Evolutionary conservation across 1,140 invertebrate species (phyloP).

Genomic region (Drosophila insularis): DNA sequence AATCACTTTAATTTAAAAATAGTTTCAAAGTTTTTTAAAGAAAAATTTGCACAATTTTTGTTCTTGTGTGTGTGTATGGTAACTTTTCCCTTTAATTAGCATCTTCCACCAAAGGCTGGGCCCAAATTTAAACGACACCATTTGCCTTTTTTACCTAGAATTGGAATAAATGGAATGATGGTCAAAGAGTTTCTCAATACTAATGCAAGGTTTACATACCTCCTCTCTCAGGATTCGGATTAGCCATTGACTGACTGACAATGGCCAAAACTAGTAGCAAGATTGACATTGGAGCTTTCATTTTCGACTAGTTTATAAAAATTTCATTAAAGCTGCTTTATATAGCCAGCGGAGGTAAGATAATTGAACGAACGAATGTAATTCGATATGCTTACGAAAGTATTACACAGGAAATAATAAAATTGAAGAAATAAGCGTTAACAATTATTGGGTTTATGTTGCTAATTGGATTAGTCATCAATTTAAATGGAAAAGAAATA

Average conservation of each 20-base stretch:
- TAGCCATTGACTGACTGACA: neutral
- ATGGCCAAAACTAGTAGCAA: neutral
- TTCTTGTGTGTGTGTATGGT: neutral
- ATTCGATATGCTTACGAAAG: neutral
- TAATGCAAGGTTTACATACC: neutral
- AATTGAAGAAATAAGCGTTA: neutral
- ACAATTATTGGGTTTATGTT: too few species aligned
- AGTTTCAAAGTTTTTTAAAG: neutral
- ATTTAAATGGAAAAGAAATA: neutral
- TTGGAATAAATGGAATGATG: too few species aligned
- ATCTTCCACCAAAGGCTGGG: neutral
- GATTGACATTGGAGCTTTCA: neutral
- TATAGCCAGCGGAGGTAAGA: neutral
- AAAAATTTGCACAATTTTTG: neutral
- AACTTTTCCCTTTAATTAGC: neutral
- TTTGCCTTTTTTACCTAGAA: neutral
- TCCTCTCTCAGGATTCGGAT: neutral
- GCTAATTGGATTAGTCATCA: too few species aligned
- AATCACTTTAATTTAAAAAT: slow-evolving; percentile 2
- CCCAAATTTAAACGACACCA: slow-evolving; percentile 5
- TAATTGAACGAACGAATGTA: neutral
- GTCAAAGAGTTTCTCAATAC: too few species aligned
- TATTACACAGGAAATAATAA: neutral
- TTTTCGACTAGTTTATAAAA: neutral
- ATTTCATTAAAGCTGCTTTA: neutral